phyloP scores from a whole-genome alignment of 1,140 invertebrate species.

The Homarus americanus region DNA sequence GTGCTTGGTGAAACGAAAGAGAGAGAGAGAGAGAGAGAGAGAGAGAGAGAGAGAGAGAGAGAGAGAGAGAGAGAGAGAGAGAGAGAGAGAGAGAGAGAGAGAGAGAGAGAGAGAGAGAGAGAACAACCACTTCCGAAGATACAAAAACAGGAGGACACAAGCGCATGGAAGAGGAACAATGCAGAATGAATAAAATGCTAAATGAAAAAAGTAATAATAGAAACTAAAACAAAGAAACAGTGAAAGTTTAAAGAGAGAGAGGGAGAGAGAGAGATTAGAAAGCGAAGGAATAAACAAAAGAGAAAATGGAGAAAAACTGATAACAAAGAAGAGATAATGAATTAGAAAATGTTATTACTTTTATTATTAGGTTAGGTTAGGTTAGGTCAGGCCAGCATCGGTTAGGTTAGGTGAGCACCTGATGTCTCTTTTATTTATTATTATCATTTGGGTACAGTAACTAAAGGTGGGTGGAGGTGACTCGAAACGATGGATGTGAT shows the following conservation, averaged over 20 bases:
- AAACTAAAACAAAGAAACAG: not conserved
- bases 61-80: not conserved
- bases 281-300: not conserved
- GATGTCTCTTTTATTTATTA: too few species aligned
- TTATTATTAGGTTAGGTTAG: too few species aligned
- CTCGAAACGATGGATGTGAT: too few species aligned
- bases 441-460: too few species aligned
- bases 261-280: conserved; percentile 16
- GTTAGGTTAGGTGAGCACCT: too few species aligned
- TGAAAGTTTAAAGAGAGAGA: conserved; percentile 19
- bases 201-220: too few species aligned
- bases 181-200: not conserved
- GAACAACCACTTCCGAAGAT: not conserved
- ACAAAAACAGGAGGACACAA: not conserved
- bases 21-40: not conserved
- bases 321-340: too few species aligned
- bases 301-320: too few species aligned
- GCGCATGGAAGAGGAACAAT: not conserved
- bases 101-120: not conserved
- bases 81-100: not conserved
- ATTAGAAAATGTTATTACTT: too few species aligned
- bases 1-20: not conserved
- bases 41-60: not conserved
- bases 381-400: too few species aligned
- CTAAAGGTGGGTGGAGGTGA: too few species aligned